Evolutionary conservation across 2,797 vertebrate species (phyloP), one percentile per base, ranked within the genome.

Genomic region (Poecilia wingei): DNA sequence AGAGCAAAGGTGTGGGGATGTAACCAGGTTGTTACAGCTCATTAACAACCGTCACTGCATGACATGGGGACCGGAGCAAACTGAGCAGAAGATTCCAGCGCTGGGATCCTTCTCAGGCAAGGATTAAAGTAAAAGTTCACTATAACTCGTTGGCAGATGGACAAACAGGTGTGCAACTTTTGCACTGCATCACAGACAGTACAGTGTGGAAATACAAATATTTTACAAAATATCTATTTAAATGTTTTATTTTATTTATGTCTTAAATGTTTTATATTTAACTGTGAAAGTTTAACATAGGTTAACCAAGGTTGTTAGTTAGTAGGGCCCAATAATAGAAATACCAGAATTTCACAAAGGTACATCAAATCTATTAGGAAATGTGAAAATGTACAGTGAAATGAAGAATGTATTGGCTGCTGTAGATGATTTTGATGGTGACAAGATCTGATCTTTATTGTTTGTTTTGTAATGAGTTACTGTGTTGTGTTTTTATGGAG

Each of bases 21-120:
- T 74, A 72, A 41, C 43, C 53, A 76, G 81, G 46, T 45, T 12
- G n/a, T 79, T 77, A 72, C 4, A 77, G 28, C 33, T 66, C 72
- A 57, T 82, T 84, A 80, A 74, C 41, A 75, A 71, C 36, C 45
- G 66, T 81, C 22, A 53, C 79, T 78, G 57, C 49, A 51, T 51
- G n/a, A 49, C 64, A 73, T 59, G 3, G 33, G 25, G 61, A 61
- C 33, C 7, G 31, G 47, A 75, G 64, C 53, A 33, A 1, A 28
- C 9, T 36, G 14, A 75, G 31, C 59, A 39, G 9, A 16, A 28
- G 41, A 45, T 28, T 12, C 25, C 22, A 14, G 41, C 12, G 3
- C 49, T 22, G 51, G 49, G 20, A 25, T 16, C 6, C 68, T 46
- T 70, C 41, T n/a, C 43, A 45, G 25, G 2, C 68, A n/a, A n/a